Evolutionary conservation across 92 coral and sea anemone species (phyloP).

Genomic region (Actinernus sp.): DNA sequence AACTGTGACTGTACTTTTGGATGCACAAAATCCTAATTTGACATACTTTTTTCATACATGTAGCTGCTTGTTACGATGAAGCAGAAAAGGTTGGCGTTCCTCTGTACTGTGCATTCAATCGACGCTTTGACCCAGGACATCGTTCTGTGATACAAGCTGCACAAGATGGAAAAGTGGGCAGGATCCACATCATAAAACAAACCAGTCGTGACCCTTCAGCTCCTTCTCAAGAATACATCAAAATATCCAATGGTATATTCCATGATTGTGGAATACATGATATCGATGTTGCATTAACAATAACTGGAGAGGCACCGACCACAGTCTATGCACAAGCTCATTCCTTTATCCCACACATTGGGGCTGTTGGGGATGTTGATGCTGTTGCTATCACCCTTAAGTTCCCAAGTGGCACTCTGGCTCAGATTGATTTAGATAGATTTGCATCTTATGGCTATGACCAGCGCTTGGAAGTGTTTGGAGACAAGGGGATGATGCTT

Average conservation of each 20-base stretch:
- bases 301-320: constrained; percentile 78
- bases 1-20: no score
- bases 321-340: constrained; percentile 85
- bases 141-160: constrained; percentile 44
- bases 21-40: no score
- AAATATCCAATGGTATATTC: constrained; percentile 82
- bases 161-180: constrained; percentile 71
- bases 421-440: constrained; percentile 84
- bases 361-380: constrained; percentile 79
- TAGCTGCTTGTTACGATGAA: constrained; percentile 80
- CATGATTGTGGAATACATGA: constrained; percentile 94
- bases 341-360: constrained; percentile 73
- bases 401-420: constrained; percentile 91
- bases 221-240: constrained; percentile 65
- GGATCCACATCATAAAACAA: constrained; percentile 69
- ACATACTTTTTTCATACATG: no score
- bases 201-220: constrained; percentile 90
- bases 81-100: constrained; percentile 68
- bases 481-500: constrained; percentile 84
- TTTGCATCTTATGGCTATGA: constrained; percentile 86
- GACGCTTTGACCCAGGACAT: constrained; percentile 91
- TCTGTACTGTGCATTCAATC: constrained; percentile 84
- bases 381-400: constrained; percentile 81
- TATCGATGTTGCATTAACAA: constrained; percentile 76
- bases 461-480: constrained; percentile 91